phyloP scores from a whole-genome alignment of 2,888 invertebrate genomes.

The Campoplex capitator region DNA sequence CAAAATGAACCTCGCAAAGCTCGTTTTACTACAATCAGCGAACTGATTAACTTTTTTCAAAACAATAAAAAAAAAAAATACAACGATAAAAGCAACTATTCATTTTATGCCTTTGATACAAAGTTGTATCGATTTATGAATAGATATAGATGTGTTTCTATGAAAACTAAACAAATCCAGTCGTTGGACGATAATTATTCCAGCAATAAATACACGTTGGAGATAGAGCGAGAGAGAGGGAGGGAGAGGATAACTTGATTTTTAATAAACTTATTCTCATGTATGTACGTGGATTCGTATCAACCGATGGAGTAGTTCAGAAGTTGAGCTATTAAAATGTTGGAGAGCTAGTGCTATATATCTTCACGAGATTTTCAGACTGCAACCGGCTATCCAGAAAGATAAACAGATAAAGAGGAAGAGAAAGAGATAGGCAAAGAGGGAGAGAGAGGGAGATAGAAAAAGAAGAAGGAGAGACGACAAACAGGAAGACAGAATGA shows the following conservation, averaged over 20 bases:
- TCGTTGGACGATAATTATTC: neutral
- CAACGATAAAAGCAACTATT: too few species aligned
- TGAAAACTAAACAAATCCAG: neutral
- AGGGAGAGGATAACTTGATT: neutral
- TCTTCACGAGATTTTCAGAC: constrained; percentile 46
- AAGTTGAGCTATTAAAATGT: constrained; percentile 76
- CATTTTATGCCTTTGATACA: neutral
- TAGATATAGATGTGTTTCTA: neutral
- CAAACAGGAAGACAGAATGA: neutral
- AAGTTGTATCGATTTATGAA: neutral
- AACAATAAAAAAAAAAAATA: too few species aligned
- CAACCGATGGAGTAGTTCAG: constrained; percentile 69
- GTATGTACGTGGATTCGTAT: constrained; percentile 1
- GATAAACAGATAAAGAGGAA: constrained; percentile 19
- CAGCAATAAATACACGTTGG: neutral
- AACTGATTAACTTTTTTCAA: too few species aligned
- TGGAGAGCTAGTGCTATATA: constrained; percentile 61
- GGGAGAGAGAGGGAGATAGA: neutral
- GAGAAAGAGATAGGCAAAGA: neutral
- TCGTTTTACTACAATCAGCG: too few species aligned
- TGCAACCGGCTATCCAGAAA: neutral
- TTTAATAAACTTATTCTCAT: neutral
- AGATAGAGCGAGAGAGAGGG: too few species aligned
- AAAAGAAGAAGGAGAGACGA: constrained; percentile 4
- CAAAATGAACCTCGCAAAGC: neutral